Percentiles rank a stretch among this genome's conserved stretches.
These are phyloP conservation scores for Onychostruthus taczanowskii DNA, from an alignment of 2,113 vertebrate genomes.

Conservation along the genomic window DNA sequence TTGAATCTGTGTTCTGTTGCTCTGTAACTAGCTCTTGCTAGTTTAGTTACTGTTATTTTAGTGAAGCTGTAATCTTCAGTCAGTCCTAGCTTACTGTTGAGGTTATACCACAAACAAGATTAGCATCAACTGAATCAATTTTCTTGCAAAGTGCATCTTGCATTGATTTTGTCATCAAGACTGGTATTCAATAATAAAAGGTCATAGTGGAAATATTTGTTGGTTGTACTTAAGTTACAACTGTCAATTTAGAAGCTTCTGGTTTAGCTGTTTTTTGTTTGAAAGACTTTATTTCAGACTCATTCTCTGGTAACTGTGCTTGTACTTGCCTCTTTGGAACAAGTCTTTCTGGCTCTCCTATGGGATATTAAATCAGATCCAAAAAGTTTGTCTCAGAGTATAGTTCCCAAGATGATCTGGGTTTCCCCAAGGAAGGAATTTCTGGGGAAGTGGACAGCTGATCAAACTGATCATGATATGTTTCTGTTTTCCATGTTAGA, in stretches of 20 bases:
- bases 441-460: neutral
- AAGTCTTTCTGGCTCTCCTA: neutral
- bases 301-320: neutral
- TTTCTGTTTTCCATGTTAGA: neutral
- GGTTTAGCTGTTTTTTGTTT: neutral
- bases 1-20: neutral
- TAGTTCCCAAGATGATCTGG: neutral
- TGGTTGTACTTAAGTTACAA: neutral
- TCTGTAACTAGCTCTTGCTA: neutral
- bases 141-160: neutral
- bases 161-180: neutral
- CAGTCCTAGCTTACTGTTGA: neutral
- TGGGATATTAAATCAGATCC: neutral
- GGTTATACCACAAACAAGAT: neutral
- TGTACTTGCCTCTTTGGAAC: neutral
- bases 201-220: neutral
- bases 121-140: neutral
- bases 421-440: neutral
- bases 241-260: neutral
- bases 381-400: neutral
- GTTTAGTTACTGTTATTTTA: neutral
- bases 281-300: neutral
- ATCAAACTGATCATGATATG: neutral
- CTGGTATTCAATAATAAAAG: neutral
- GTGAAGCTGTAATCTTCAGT: neutral